These are phyloP conservation scores for Gastrophysa polygoni DNA, from an alignment of 2,888 invertebrate genomes.

Conservation along the genomic window DNA sequence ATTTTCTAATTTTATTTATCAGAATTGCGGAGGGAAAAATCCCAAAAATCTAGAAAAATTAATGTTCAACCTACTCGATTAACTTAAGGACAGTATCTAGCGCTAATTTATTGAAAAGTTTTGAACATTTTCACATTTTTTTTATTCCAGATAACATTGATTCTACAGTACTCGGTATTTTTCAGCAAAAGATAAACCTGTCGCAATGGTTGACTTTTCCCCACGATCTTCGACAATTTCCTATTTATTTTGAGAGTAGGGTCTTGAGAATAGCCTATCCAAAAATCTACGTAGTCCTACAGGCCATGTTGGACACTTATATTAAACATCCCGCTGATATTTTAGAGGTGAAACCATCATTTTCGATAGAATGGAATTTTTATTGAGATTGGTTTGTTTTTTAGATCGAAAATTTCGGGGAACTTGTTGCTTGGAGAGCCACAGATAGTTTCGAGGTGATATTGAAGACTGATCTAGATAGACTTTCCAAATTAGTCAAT, in stretches of 20 bases:
- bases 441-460: slow-evolving; percentile 76
- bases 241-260: slow-evolving; percentile 48
- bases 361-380: not conserved
- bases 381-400: slow-evolving; percentile 36
- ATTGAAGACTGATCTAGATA: slow-evolving; percentile 77
- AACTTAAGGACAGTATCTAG: no score
- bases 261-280: slow-evolving; percentile 42
- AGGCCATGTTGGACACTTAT: slow-evolving; percentile 50
- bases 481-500: slow-evolving; percentile 73
- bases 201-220: slow-evolving; percentile 63
- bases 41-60: no score
- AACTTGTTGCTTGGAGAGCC: slow-evolving; percentile 80
- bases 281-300: slow-evolving; percentile 47
- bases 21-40: no score
- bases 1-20: no score
- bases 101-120: no score
- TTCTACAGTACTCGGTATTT: no score
- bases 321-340: slow-evolving; percentile 51
- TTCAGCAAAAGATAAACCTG: slow-evolving; percentile 58
- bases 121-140: no score
- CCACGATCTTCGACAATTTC: slow-evolving; percentile 55
- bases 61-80: no score
- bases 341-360: slow-evolving; percentile 44
- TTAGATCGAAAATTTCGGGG: slow-evolving; percentile 80
- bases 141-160: no score